These are phyloP conservation scores for Limenitis camilla DNA, from an alignment of 2,888 invertebrate species.

Conservation along the genomic window DNA sequence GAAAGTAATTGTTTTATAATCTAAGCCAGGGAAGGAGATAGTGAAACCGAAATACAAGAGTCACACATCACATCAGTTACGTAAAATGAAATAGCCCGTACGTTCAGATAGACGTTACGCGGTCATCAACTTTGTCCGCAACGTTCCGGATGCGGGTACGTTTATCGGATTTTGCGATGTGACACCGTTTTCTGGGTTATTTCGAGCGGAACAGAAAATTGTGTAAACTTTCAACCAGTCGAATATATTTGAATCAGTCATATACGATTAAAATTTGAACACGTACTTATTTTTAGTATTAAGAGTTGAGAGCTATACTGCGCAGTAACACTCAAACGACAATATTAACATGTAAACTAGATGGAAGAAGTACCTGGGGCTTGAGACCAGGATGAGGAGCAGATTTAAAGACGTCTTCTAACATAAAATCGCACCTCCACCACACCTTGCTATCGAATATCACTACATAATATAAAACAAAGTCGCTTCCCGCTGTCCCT, in stretches of 20 bases:
- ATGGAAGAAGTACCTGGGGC: no score
- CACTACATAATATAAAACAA: no score
- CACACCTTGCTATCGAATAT: no score
- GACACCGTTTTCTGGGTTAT: constrained; percentile 31
- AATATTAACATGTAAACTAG: no score
- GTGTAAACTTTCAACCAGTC: not conserved
- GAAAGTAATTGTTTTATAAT: not conserved
- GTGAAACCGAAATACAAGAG: constrained; percentile 1
- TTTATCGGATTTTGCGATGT: constrained; percentile 41
- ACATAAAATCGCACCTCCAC: no score
- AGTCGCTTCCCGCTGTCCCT: no score
- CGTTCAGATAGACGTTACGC: constrained; percentile 10
- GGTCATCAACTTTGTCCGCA: constrained; percentile 25
- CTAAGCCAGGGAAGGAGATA: not conserved
- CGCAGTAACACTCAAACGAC: no score
- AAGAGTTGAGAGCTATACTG: no score
- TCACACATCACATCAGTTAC: not conserved
- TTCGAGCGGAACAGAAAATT: constrained; percentile 7
- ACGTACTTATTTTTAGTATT: no score
- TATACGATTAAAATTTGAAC: no score
- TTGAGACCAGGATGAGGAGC: no score
- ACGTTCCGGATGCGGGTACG: constrained; percentile 33
- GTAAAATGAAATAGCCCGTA: not conserved
- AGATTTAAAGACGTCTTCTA: no score
- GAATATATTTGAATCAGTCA: not conserved